Evolutionary conservation across 2,797 vertebrate species (phyloP), one percentile per base, ranked within the genome.

Genomic region (Enteromius thamalakanensis): DNA sequence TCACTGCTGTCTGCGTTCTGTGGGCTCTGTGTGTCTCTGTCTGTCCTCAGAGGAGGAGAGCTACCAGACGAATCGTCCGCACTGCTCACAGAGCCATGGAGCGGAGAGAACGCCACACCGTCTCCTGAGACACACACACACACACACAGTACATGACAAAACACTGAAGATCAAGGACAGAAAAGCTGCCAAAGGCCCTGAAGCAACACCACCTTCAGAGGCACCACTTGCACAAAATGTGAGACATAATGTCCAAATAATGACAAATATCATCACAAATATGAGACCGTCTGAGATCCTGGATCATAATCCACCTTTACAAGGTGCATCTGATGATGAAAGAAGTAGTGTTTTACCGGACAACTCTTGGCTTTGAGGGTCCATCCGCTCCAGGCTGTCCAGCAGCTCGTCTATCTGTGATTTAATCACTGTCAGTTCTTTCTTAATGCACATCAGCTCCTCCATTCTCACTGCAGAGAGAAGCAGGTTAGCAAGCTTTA

Each of bases 381-480:
- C 92, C 93, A 94, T 93, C 86, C 88, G 89, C 83, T 93, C 91
- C 21, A 93, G 90, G 7, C 90, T 92, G 87, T 91, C 92, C 88
- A 93, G 34, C 83, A 94, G 91, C n/a, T 89, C 91, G 8, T 93
- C 92, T 15, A 93, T 92, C 90, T 93, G 92, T 32, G 92, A 90
- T 87, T 93, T 93, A 82, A 93, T 93, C 81, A 90, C 87, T 0
- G 89, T 93, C 89, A 93, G 82, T 83, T 94, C 92, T 40, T 88
- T 89, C 86, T 93, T 92, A 71, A 93, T 94, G 83, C 91, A 86
- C 9, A 90, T 87, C 17, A 94, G 88, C 89, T 93, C 91, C 3
- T 91, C 87, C 91, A 91, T 90, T 84, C 90, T 92, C 71, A 93
- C 93, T 93, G 88, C 51, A 81, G 75, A 86, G 15, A 87, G 9